Conservation (phyloP, 2,888 invertebrate species). For the Alloplasta piceator region DNA sequence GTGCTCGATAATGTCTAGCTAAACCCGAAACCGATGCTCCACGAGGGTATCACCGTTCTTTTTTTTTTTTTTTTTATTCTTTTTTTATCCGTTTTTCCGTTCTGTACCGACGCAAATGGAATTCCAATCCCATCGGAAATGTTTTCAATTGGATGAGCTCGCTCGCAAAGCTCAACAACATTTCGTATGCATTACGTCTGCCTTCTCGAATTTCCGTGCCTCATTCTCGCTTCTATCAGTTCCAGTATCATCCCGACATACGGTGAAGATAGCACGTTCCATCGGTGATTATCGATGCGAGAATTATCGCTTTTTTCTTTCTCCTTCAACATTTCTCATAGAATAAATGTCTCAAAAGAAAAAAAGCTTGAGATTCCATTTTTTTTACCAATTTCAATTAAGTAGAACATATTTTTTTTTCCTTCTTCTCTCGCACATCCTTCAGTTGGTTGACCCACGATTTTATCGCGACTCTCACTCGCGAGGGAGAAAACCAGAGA, state of each 20-base stretch:
- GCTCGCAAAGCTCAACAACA: slow-evolving; percentile 69
- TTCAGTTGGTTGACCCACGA: slow-evolving; percentile 52
- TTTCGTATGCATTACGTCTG: slow-evolving; percentile 78
- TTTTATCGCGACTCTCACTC: slow-evolving; percentile 39
- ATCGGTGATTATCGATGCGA: slow-evolving; percentile 5
- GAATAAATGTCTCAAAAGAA: background rate
- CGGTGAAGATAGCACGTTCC: background rate
- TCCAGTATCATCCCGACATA: slow-evolving; percentile 6
- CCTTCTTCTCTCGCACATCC: slow-evolving; percentile 32
- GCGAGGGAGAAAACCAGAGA: background rate
- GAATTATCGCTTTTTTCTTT: background rate
- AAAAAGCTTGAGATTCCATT: background rate
- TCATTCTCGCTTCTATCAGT: slow-evolving; percentile 33
- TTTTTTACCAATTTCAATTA: slow-evolving; percentile 9
- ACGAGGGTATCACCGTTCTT: slow-evolving; percentile 1
- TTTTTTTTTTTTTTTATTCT: slow-evolving; percentile 13
- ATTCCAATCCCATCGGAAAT: slow-evolving; percentile 70
- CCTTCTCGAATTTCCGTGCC: slow-evolving; percentile 50
- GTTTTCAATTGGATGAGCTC: slow-evolving; percentile 75
- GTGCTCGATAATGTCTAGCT: slow-evolving; percentile 44
- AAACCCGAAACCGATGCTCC: slow-evolving; percentile 38
- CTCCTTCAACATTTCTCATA: no score
- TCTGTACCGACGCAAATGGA: slow-evolving; percentile 57
- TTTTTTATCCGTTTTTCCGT: background rate
- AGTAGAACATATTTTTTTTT: slow-evolving; percentile 1